A percentile compares a stretch with the other conserved stretches of the same genome.
phyloP scores from a whole-genome alignment of 2,113 vertebrate genomes.

The Macaca nemestrina region DNA sequence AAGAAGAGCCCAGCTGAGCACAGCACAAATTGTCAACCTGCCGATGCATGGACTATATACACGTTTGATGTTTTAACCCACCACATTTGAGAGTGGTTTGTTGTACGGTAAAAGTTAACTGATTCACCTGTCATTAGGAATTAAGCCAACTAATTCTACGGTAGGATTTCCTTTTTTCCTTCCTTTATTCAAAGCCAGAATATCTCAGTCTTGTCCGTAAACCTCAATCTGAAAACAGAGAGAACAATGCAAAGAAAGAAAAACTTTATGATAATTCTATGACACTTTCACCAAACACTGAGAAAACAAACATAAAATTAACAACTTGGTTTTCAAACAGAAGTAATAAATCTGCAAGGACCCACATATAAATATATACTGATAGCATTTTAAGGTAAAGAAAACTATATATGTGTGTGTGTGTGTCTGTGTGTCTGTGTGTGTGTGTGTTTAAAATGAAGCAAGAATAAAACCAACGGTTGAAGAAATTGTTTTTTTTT shows the following conservation, averaged over 20 bases:
- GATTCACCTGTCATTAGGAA: background rate
- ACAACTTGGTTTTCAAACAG: background rate
- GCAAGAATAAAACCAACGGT: too few relatives aligned
- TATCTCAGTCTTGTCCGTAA: background rate
- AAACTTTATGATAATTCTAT: background rate
- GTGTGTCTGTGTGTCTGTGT: too few relatives aligned
- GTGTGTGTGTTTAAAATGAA: background rate
- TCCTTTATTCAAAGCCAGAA: background rate
- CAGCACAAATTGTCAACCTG: background rate
- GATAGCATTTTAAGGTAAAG: background rate
- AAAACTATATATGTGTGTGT: background rate
- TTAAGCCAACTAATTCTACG: background rate
- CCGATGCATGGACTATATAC: background rate
- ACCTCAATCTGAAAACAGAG: background rate
- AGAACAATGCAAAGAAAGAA: background rate
- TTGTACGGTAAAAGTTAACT: background rate
- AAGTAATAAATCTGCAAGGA: background rate
- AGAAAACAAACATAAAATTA: slow-evolving; percentile 11
- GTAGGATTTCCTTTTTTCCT: background rate
- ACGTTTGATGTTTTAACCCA: background rate
- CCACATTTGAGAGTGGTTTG: background rate
- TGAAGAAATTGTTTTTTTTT: too few relatives aligned
- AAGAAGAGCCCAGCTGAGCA: background rate
- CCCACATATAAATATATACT: background rate
- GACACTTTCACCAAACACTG: background rate